Conservation (phyloP, 2,797 vertebrate species). For the Tadarida brasiliensis region DNA sequence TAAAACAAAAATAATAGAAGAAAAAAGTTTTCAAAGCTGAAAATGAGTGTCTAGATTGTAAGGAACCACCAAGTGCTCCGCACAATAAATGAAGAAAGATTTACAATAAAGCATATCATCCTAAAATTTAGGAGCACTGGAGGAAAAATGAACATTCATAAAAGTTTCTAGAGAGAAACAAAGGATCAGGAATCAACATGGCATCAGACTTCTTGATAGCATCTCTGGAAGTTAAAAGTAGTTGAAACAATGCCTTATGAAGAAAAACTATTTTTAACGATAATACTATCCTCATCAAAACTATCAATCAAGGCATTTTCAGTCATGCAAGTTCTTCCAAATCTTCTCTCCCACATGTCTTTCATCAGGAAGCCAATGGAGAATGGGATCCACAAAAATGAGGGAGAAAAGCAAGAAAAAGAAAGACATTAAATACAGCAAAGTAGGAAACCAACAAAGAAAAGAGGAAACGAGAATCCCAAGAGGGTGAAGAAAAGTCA, state of each 20-base stretch:
- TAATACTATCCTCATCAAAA: not conserved
- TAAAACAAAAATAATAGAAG: not conserved
- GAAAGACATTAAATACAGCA: not conserved
- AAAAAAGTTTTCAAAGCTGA: not conserved
- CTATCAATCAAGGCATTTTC: not conserved
- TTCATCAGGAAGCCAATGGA: not conserved
- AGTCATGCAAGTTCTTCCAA: not conserved
- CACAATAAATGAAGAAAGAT: not conserved
- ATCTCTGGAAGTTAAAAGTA: not conserved
- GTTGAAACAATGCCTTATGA: not conserved
- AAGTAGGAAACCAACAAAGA: not conserved
- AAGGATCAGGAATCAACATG: not conserved
- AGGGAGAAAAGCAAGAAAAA: not conserved
- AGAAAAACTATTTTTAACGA: conserved; percentile 11
- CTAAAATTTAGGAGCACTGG: not conserved
- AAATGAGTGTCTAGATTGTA: not conserved
- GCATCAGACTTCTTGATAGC: not conserved
- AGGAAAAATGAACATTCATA: not conserved
- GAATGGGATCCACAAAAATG: conserved; percentile 2
- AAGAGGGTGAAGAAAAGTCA: not conserved
- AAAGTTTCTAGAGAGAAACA: not conserved
- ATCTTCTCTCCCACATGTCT: not conserved
- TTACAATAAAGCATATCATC: not conserved
- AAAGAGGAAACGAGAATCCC: not conserved
- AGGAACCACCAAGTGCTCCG: not conserved